phyloP scores from a whole-genome alignment of 2,888 invertebrate species.

The Tipula confusa region DNA sequence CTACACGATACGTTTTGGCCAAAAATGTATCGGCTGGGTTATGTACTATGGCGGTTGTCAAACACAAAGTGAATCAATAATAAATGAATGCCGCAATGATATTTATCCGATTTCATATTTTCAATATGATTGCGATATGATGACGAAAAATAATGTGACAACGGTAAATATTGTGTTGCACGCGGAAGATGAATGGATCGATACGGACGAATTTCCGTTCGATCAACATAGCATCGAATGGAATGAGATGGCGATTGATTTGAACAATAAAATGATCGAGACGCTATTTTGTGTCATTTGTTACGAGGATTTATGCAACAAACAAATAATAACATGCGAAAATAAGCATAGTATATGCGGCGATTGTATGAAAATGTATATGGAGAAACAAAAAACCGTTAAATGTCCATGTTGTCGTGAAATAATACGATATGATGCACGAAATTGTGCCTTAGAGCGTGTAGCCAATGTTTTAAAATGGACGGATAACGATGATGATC shows the following conservation, averaged over 20 bases:
- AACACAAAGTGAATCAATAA: background rate
- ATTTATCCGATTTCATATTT: background rate
- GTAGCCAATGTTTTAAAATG: background rate
- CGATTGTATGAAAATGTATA: background rate
- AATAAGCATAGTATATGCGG: background rate
- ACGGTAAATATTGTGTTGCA: background rate
- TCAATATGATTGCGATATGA: background rate
- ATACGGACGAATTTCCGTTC: background rate
- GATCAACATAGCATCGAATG: background rate
- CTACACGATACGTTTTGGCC: background rate
- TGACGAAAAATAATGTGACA: background rate
- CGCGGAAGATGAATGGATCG: background rate
- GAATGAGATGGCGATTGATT: background rate
- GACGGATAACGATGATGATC: background rate
- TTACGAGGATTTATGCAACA: background rate
- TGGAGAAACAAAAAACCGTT: background rate
- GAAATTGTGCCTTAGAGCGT: background rate
- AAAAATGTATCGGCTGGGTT: background rate
- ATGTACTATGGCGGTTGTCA: background rate
- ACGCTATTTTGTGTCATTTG: background rate
- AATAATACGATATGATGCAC: background rate
- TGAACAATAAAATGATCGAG: background rate
- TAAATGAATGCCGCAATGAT: background rate
- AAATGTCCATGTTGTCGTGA: background rate
- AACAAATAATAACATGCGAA: background rate